Evolutionary conservation across 2,113 vertebrate species (phyloP).

Genomic region (Desmodus rotundus): DNA sequence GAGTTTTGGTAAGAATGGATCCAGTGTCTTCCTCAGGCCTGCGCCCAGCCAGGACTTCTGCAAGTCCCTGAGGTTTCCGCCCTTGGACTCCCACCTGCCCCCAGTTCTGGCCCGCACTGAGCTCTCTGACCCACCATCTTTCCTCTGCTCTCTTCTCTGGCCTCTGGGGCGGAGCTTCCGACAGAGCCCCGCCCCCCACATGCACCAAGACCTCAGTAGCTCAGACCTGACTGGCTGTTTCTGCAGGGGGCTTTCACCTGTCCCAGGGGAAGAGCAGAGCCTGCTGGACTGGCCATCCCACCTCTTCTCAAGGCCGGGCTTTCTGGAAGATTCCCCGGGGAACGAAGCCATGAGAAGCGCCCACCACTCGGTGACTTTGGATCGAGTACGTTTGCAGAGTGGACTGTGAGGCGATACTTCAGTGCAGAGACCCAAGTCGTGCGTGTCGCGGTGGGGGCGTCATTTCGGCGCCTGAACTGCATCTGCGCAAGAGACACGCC

Average conservation of each 20-base stretch:
- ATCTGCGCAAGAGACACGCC: accelerated
- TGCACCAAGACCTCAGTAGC: accelerated
- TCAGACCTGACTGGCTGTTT: not conserved
- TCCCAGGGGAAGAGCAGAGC: accelerated
- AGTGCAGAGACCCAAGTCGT: not conserved
- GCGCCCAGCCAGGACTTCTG: not conserved
- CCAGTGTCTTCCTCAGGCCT: no score
- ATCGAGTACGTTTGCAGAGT: no score
- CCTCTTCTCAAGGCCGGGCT: not conserved
- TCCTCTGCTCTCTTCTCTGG: accelerated
- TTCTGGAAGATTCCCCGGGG: not conserved
- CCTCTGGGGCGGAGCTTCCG: not conserved
- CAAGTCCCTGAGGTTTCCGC: not conserved
- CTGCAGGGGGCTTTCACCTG: no score
- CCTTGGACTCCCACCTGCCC: accelerated
- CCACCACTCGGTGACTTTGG: not conserved
- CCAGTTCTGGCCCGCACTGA: accelerated
- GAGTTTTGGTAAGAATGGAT: not conserved
- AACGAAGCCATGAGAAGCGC: not conserved
- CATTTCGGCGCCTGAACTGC: accelerated
- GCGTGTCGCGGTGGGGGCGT: no score
- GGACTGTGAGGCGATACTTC: accelerated
- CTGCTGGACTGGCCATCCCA: not conserved
- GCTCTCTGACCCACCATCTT: accelerated
- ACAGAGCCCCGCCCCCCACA: no score